Base-by-base conservation (phyloP, 2,888 invertebrate genomes). In the Clunio marinus region DNA sequence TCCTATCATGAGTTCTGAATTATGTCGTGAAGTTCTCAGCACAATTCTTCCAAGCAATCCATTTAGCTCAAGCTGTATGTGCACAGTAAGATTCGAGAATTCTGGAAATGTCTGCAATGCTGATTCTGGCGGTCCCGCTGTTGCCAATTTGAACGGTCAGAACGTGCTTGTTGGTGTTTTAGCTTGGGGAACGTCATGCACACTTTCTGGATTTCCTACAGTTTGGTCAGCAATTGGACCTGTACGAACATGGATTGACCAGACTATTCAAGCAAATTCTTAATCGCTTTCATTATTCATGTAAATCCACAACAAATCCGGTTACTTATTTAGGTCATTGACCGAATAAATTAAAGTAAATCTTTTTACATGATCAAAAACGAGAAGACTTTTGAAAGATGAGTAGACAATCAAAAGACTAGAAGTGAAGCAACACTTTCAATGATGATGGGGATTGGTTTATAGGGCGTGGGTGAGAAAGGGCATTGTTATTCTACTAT, bases 401-500 rank as follows among this genome's bases (percentile, higher is more conserved):
- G n/a, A n/a, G n/a, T n/a, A n/a, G n/a, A n/a, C n/a, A n/a, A n/a
- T n/a, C n/a, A n/a, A n/a, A n/a, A n/a, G n/a, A n/a, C n/a, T n/a
- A n/a, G n/a, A n/a, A n/a, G n/a, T n/a, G n/a, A n/a, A n/a, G n/a
- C n/a, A n/a, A n/a, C n/a, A n/a, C n/a, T n/a, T n/a, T n/a, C n/a
- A 41, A 41, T 41, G 41, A 41, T 41, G 41, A 41, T 2, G 2
- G n/a, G 41, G 41, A 41, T 41, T 41, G n/a, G n/a, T n/a, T n/a
- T n/a, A n/a, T n/a, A n/a, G n/a, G n/a, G 15, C 41, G 41, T 41
- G 41, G 15, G 41, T 10, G 41, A n/a, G 41, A 41, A 41, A 41
- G 41, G 41, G 15, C 41, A 41, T 51, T 51, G 51, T 51, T 51
- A 17, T 22, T 51, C 10, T 51, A 7, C 51, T 51, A 51, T 51